Evolutionary conservation across 2,888 invertebrate species (phyloP).

Genomic region (Coronaproctus castanopsis): DNA sequence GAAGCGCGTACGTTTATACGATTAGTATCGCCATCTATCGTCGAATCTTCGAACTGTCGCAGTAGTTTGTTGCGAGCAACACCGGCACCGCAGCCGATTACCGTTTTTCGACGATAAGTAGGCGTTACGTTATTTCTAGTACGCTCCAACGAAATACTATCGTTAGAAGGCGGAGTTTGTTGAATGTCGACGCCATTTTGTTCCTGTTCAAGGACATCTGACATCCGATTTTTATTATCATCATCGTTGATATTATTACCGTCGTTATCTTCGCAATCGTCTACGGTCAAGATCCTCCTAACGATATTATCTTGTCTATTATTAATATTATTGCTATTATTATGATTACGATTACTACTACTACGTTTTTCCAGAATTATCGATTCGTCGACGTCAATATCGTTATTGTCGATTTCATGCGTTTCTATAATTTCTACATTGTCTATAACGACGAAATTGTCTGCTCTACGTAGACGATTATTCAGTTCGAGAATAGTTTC

Average conservation of each 20-base stretch:
- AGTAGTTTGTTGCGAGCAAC: not conserved
- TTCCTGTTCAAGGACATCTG: not conserved
- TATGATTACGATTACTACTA: no score
- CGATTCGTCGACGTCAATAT: not conserved
- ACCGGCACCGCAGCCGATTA: not conserved
- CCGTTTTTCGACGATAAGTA: not conserved
- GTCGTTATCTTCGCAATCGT: not conserved
- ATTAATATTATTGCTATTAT: no score
- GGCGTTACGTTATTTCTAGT: no score
- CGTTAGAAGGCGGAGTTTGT: not conserved
- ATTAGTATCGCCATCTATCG: not conserved
- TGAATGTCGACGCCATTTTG: not conserved
- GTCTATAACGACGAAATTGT: not conserved
- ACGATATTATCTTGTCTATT: no score
- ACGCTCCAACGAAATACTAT: slow-evolving; percentile 7
- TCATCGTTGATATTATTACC: not conserved
- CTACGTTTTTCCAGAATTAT: no score
- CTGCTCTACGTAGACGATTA: slow-evolving; percentile 6
- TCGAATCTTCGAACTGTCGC: not conserved
- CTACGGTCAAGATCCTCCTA: no score
- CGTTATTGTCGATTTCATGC: slow-evolving; percentile 9
- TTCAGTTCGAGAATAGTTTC: slow-evolving; percentile 16
- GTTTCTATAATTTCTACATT: not conserved
- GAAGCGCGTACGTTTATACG: not conserved
- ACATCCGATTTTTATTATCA: no score